Percentiles rank a stretch among this genome's conserved stretches.
Conservation (phyloP, 2,888 invertebrate species). For the Drosophila emarginata region DNA sequence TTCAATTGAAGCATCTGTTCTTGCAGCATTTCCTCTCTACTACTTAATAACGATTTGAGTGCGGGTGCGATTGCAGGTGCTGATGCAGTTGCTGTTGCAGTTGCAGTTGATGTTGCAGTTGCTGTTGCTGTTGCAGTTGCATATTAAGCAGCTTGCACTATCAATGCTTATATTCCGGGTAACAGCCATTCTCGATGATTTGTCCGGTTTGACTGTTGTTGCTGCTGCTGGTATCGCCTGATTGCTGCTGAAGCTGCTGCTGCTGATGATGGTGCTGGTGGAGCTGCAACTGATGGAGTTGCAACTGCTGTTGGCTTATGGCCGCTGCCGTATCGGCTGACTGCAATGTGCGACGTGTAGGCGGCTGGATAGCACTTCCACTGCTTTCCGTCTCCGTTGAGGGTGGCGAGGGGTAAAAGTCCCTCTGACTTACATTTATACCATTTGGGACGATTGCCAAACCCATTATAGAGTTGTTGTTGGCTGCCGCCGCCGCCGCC, state of each 20-base stretch:
- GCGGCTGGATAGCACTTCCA: constrained; percentile 83
- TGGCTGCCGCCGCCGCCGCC: constrained; percentile 68
- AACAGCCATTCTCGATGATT: constrained; percentile 86
- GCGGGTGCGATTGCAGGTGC: constrained; percentile 27
- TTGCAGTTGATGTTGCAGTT: constrained; percentile 34
- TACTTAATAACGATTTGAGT: constrained; percentile 8
- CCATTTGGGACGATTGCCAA: constrained; percentile 81
- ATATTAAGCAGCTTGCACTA: constrained; percentile 76
- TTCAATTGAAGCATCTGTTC: constrained; percentile 6
- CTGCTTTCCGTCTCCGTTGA: constrained; percentile 84
- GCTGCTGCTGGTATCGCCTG: constrained; percentile 82
- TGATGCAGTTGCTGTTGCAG: constrained; percentile 35
- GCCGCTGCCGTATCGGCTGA: constrained; percentile 70
- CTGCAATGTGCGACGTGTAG: constrained; percentile 73
- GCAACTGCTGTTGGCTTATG: constrained; percentile 79
- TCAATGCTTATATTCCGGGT: constrained; percentile 91
- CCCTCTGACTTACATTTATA: constrained; percentile 83
- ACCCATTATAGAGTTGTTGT: constrained; percentile 77
- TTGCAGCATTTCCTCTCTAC: constrained; percentile 15
- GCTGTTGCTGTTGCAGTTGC: constrained; percentile 34
- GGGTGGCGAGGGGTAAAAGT: constrained; percentile 83
- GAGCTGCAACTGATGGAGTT: constrained; percentile 51
- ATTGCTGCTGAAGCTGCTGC: constrained; percentile 76
- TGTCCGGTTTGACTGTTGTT: constrained; percentile 83
- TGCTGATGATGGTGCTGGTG: constrained; percentile 61